These are phyloP conservation scores for Penaeus japonicus DNA, from an alignment of 1,140 invertebrate species.

Conservation along the genomic window DNA sequence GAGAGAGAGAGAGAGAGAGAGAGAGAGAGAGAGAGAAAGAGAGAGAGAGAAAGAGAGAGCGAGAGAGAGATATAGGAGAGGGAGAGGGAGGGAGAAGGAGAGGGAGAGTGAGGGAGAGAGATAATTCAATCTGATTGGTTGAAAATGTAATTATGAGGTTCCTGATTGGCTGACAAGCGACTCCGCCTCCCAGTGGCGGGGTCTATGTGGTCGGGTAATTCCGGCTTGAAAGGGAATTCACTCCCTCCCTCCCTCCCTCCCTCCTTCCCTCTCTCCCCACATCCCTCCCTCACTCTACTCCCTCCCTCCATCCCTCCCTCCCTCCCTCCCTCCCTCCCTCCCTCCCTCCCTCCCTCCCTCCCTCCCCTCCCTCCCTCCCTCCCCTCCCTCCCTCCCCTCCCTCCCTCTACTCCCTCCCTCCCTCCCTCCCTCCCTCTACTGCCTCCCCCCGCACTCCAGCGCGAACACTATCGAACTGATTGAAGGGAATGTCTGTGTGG, in stretches of 20 bases:
- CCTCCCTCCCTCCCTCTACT: background rate
- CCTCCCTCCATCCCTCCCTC: background rate
- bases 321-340: background rate
- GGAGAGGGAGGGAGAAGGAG: background rate
- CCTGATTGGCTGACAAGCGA: constrained; percentile 52
- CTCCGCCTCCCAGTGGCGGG: background rate
- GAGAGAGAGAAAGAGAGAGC: no score
- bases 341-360: background rate
- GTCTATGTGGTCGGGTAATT: constrained; percentile 31
- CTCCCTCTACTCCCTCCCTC: background rate
- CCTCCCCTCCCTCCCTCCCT: background rate
- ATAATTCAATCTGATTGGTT: constrained; percentile 51
- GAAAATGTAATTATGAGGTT: constrained; percentile 53
- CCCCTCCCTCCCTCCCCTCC: background rate
- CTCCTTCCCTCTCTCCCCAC: background rate
- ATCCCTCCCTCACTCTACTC: background rate
- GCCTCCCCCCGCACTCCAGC: background rate
- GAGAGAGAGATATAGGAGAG: no score
- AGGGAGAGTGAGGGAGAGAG: background rate
- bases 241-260: background rate
- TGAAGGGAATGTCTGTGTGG: no score
- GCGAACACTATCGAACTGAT: no score
- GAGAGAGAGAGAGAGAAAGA: no score
- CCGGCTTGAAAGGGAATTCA: constrained; percentile 36
- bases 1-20: no score